Evolutionary conservation across 2,888 invertebrate genomes (phyloP), one percentile per base, ranked within the genome.

Genomic region (Agrotis segetum): DNA sequence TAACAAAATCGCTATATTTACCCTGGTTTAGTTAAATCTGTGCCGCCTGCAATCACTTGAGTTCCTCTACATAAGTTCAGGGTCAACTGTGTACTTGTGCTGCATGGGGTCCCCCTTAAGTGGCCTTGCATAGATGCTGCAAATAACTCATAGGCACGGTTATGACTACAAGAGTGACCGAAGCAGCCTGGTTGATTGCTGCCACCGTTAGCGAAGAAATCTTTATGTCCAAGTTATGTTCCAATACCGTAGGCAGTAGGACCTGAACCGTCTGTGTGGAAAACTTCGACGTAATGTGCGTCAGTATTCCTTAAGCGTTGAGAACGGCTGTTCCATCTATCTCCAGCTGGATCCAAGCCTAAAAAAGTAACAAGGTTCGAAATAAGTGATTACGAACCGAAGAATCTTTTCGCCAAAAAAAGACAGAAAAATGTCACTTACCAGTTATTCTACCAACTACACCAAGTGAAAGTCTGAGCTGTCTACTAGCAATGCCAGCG

Each of bases 121-220:
- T 81, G 79, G 11, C 76, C 65, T 11, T 87, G 68, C 13, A 93
- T 77, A 0, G 92, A 88, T 0, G 92, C 93, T 14, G 89, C 88
- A 58, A 88, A 90, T 1, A 93, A 64, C 55, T 93, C 89, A 82
- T 88, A 92, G 0, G 94, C 90, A 9, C 94, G 88, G 49, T 90
- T 86, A 71, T 94, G 94, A 68, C 86, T 87, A 77, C 94, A 94
- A 0, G 74, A 14, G 62, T 89, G 86, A 2, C 82, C 85, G 0
- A 85, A n/a, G 69, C 95, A 95, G 0, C 95, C 95, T 0, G 95
- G 95, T 78, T 95, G 99, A 85, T 97, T 97, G 62, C 97, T 96
- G 0, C 99, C 99, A 0, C 98, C 98, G 87, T 99, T 99, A 0
- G 98, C 98, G 91, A 97, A 99, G 93, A 98, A 98, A 93, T 99